phyloP scores from a whole-genome alignment of 2,113 vertebrate species.

The Malurus elegans region DNA sequence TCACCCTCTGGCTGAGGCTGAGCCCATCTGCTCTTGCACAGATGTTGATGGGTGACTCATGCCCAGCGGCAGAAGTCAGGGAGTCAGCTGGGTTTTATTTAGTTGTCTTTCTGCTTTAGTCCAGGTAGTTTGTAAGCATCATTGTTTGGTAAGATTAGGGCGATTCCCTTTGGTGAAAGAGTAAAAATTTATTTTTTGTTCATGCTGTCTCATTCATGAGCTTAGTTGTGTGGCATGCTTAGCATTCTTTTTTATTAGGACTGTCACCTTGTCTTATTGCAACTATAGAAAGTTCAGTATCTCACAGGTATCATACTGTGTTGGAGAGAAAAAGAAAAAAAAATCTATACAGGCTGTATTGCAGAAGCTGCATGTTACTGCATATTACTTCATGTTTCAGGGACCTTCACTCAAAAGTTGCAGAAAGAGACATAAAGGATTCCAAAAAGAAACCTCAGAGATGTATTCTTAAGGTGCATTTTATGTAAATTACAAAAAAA shows the following conservation, averaged over 20 bases:
- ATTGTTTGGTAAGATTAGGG: neutral
- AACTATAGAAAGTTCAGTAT: neutral
- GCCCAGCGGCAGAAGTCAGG: neutral
- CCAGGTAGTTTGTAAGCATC: neutral
- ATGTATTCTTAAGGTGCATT: neutral
- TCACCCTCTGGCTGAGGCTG: neutral
- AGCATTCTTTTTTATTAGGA: neutral
- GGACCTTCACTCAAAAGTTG: neutral
- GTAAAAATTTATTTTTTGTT: neutral
- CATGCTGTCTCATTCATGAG: neutral
- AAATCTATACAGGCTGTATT: fast-evolving
- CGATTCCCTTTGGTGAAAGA: neutral
- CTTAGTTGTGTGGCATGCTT: neutral
- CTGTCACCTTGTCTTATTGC: neutral
- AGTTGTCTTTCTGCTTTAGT: neutral
- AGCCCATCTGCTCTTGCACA: neutral
- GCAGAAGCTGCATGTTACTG: neutral
- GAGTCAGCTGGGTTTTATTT: neutral
- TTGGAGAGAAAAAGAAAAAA: neutral
- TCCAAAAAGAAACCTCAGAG: neutral
- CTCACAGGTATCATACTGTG: neutral
- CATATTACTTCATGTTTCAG: neutral
- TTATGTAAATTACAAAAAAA: neutral
- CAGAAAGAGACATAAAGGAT: neutral
- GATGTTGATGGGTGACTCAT: neutral